These are phyloP conservation scores for Harpagoxenus sublaevis DNA, from an alignment of 2,888 invertebrate genomes.

Conservation along the genomic window DNA sequence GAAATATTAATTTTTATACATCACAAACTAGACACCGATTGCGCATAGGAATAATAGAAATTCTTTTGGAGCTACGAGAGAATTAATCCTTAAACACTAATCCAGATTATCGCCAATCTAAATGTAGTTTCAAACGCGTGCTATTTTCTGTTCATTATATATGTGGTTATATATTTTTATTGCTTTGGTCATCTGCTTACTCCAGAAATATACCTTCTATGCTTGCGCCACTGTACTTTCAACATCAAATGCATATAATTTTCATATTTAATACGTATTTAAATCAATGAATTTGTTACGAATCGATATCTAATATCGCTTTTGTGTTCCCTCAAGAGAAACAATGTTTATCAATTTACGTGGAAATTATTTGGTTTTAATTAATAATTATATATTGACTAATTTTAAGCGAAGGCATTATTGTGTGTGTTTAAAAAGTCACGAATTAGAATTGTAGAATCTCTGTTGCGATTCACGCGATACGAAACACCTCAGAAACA, in stretches of 20 bases:
- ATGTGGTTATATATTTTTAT: neutral
- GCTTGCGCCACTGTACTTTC: neutral
- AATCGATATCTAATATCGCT: neutral
- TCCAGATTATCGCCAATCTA: neutral
- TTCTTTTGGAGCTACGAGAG: constrained; percentile 1
- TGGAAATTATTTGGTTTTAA: neutral
- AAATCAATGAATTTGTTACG: neutral
- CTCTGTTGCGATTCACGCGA: constrained; percentile 14
- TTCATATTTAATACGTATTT: constrained; percentile 9
- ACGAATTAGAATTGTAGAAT: neutral
- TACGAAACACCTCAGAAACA: constrained; percentile 32
- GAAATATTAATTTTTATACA: constrained; percentile 19
- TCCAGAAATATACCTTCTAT: neutral
- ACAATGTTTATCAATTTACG: neutral
- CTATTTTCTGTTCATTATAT: neutral
- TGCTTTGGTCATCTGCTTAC: constrained; percentile 14
- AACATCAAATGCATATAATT: neutral
- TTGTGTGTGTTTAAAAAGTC: neutral
- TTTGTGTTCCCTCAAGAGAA: neutral
- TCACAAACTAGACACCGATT: constrained; percentile 22
- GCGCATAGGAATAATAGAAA: neutral
- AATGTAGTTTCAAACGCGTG: neutral
- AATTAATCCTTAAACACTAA: constrained; percentile 14
- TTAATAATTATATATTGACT: neutral
- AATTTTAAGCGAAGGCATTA: neutral